Conservation (phyloP, 2,888 invertebrate genomes). For the Drosophila rellima region DNA sequence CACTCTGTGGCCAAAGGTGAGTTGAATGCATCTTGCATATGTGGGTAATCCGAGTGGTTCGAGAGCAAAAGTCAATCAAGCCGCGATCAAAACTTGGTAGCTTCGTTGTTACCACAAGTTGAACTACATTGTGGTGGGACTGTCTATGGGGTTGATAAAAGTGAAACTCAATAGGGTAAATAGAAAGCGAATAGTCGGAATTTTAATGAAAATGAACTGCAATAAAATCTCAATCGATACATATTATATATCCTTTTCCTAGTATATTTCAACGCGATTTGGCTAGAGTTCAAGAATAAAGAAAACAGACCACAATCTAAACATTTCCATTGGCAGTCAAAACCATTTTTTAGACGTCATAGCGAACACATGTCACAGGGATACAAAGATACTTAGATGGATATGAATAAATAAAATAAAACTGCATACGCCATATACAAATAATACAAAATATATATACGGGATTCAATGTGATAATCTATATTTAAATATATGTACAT, state of each 20-base stretch:
- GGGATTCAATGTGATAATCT: constrained; percentile 12
- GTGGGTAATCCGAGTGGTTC: constrained; percentile 52
- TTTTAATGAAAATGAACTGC: constrained; percentile 6
- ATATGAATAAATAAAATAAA: constrained; percentile 25
- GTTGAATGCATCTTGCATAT: constrained; percentile 46
- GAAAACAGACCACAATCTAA: constrained; percentile 35
- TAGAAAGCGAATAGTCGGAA: constrained; percentile 22
- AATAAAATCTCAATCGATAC: background rate
- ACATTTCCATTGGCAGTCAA: constrained; percentile 64
- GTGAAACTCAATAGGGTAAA: constrained; percentile 40
- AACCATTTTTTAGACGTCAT: constrained; percentile 60
- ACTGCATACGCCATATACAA: constrained; percentile 33
- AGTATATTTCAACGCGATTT: constrained; percentile 41
- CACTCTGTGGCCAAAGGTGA: constrained; percentile 67
- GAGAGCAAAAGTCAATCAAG: constrained; percentile 14
- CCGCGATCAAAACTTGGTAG: constrained; percentile 13
- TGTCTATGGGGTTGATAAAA: constrained; percentile 28
- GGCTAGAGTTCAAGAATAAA: constrained; percentile 43
- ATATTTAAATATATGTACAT: constrained; percentile 27
- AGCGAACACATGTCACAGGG: constrained; percentile 57
- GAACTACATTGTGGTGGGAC: constrained; percentile 65
- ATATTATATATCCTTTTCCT: constrained; percentile 16
- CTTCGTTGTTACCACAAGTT: constrained; percentile 59
- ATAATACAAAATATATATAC: constrained; percentile 25
- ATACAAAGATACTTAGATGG: constrained; percentile 28